A percentile compares a stretch with the other conserved stretches of the same genome.
phyloP scores from a whole-genome alignment of 1,140 invertebrate species.

The Orchestia grillus region DNA sequence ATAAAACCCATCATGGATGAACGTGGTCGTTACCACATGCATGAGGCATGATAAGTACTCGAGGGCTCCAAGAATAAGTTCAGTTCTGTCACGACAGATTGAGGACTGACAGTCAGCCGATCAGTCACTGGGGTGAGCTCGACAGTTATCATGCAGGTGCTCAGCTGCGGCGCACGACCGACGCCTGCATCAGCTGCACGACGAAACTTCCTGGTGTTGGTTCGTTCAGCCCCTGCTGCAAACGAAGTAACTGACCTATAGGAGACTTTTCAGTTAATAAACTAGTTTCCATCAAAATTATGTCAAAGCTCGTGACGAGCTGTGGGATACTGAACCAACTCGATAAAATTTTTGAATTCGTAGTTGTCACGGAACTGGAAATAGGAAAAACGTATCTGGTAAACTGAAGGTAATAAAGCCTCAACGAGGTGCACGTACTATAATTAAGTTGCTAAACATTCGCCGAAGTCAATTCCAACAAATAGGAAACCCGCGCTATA shows the following conservation, averaged over 20 bases:
- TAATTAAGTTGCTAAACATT: background rate
- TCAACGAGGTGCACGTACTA: background rate
- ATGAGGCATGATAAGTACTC: background rate
- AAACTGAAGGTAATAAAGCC: background rate
- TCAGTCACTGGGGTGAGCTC: background rate
- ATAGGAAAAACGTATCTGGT: background rate
- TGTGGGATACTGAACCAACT: background rate
- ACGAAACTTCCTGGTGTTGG: background rate
- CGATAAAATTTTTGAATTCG: background rate
- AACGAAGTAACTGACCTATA: background rate
- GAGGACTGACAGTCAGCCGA: background rate
- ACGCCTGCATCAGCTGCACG: background rate
- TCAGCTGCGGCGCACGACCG: background rate
- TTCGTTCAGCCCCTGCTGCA: background rate
- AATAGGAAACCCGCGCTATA: background rate
- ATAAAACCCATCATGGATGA: no score
- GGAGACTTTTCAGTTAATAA: background rate
- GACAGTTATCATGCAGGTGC: background rate
- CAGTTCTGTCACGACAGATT: background rate
- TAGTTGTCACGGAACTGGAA: background rate
- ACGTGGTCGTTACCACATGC: no score
- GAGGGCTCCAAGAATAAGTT: background rate
- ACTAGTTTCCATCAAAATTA: background rate
- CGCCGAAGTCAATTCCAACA: background rate
- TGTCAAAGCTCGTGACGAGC: background rate